Evolutionary conservation across 2,113 vertebrate species (phyloP).

Genomic region (Pelecanus crispus): DNA sequence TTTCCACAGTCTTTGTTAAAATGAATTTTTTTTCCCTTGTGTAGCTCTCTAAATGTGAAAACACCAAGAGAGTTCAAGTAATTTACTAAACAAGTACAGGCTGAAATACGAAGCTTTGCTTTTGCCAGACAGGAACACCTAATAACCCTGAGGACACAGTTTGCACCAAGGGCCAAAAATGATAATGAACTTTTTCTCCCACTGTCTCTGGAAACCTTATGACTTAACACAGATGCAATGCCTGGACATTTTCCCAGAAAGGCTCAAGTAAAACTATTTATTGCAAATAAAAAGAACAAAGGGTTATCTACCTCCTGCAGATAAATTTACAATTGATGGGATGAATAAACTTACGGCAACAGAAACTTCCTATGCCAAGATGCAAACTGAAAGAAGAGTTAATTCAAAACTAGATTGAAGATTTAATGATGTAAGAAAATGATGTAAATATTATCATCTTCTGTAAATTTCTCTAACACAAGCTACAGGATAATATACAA

Average conservation of each 20-base stretch:
- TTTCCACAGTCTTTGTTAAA: not conserved
- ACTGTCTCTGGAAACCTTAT: not conserved
- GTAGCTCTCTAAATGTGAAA: not conserved
- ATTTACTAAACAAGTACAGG: not conserved
- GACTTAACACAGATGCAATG: not conserved
- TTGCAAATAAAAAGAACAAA: not conserved
- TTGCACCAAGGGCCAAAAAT: conserved; percentile 7
- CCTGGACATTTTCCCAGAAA: not conserved
- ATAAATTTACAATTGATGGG: not conserved
- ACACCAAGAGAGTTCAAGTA: not conserved
- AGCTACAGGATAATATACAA: not conserved
- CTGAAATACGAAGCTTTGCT: not conserved
- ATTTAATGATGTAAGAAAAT: not conserved
- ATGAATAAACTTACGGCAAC: not conserved
- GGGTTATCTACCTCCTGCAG: not conserved
- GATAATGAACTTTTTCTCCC: not conserved
- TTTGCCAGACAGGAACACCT: not conserved
- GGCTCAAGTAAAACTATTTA: not conserved
- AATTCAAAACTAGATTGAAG: not conserved
- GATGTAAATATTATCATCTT: not conserved
- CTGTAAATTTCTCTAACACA: not conserved
- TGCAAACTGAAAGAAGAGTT: not conserved
- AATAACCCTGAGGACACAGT: not conserved
- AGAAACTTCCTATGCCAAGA: not conserved
- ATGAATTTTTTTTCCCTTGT: not conserved